Base-by-base conservation (phyloP, 2,888 invertebrate genomes). In the Drosophila colorata region DNA sequence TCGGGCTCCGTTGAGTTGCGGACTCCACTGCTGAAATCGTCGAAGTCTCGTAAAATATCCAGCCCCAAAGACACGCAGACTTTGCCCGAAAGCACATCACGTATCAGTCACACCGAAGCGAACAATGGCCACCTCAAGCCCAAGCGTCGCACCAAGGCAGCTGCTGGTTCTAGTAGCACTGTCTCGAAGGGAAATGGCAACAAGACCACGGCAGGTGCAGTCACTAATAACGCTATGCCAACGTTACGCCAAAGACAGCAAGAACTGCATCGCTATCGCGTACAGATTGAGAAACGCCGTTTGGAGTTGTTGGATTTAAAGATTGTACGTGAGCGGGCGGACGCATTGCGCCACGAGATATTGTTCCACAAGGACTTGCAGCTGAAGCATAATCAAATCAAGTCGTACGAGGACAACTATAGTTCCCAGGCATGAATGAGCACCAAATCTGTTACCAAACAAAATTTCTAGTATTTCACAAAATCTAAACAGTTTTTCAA, bases 341-440 rank as follows among this genome's bases (percentile, higher is more conserved):
- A 89, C 48, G 77, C 90, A 13, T 14, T 83, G 52, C 85, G 82
- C 3, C 78, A 78, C 44, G 76, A 84, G 33, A 75, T 90, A 46
- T 63, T 87, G 11, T 88, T 85, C 37, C 90, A 90, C 35, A 90
- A 87, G 63, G 85, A 89, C n/a, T 57, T 90, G 46, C 83, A 87
- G 55, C 61, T 89, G 1, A 83, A 77, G 13, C 81, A 87, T 31
- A 69, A 68, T 48, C 72, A 71, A 33, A 68, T 89, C 7, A 85
- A 70, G 48, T 58, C 69, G 1, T 78, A 59, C 16, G 83, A 83
- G 9, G 83, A 88, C 37, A 72, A 52, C 33, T 80, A 83, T 60
- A 77, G 80, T 56, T 83, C 87, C 11, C 69, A 75, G 38, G 88
- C 76, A 7, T 83, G 71, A 63, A 20, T 48, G 2, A 53, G 9